Conservation (phyloP, 35 echinoderm and acorn worm species). For the Ptychodera flava region DNA sequence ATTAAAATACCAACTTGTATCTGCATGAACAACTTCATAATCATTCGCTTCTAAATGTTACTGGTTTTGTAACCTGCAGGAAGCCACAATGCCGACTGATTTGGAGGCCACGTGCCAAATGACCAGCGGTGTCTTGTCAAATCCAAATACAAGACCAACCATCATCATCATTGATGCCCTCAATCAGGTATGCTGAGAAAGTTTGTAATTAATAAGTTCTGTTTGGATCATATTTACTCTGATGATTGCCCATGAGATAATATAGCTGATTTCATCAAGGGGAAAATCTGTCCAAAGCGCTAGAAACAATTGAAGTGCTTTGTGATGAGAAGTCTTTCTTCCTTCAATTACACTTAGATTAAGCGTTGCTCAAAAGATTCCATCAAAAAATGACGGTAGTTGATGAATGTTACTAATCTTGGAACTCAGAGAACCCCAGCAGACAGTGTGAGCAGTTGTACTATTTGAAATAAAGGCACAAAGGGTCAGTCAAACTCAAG, state of each 20-base stretch:
- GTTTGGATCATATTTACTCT: background rate
- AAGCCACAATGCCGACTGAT: constrained; percentile 71
- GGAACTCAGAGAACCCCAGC: too few relatives aligned
- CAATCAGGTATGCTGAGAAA: constrained; percentile 54
- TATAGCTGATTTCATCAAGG: background rate
- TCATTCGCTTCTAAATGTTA: too few relatives aligned
- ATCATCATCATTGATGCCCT: constrained; percentile 82
- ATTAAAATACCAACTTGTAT: too few relatives aligned
- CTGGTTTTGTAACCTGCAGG: constrained; percentile 31
- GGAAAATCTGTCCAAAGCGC: background rate
- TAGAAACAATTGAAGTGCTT: background rate
- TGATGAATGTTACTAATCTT: too few relatives aligned
- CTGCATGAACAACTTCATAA: too few relatives aligned
- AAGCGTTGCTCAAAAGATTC: background rate
- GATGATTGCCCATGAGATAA: background rate
- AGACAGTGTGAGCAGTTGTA: too few relatives aligned
- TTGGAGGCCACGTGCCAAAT: constrained; percentile 60
- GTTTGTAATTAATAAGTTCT: background rate
- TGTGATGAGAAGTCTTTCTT: background rate
- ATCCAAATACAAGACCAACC: constrained; percentile 53
- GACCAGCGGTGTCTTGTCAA: constrained; percentile 43
- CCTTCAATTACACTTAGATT: background rate
- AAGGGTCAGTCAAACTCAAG: too few relatives aligned
- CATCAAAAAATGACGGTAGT: too few relatives aligned
- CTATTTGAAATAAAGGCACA: too few relatives aligned